Percentiles rank a stretch among this genome's conserved stretches.
These are phyloP conservation scores for Drosophila atroscutellata DNA, from an alignment of 2,888 invertebrate genomes.

Conservation along the genomic window DNA sequence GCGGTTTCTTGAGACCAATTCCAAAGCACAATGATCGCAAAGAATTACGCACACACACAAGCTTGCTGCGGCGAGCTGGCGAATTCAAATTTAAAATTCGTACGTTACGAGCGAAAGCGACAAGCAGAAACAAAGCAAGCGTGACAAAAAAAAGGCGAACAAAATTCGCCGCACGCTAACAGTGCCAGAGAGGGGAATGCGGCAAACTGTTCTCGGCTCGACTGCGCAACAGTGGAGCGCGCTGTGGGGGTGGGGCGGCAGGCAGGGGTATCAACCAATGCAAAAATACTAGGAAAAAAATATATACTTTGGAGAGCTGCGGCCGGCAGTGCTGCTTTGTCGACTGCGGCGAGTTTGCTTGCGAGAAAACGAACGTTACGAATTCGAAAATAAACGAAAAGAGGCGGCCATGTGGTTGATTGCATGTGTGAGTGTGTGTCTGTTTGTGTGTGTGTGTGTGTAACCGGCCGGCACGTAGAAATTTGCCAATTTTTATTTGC, in stretches of 20 bases:
- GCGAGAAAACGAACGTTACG: conserved; percentile 63
- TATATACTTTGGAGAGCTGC: conserved; percentile 35
- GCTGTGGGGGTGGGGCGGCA: neutral
- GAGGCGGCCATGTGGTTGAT: conserved; percentile 16
- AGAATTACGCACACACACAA: conserved; percentile 9
- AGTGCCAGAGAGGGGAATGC: conserved; percentile 12
- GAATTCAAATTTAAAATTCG: conserved; percentile 60
- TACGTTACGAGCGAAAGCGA: conserved; percentile 59
- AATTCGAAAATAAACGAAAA: conserved; percentile 59
- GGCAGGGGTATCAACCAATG: conserved; percentile 45
- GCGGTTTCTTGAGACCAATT: conserved; percentile 37
- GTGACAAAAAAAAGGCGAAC: conserved; percentile 27
- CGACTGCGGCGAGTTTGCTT: conserved; percentile 54
- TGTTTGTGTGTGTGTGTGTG: conserved; percentile 28
- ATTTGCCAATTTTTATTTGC: conserved; percentile 14
- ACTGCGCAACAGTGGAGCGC: conserved; percentile 10
- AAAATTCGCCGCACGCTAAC: conserved; percentile 16
- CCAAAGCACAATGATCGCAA: conserved; percentile 64
- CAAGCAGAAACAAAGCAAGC: conserved; percentile 36
- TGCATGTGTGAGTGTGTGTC: neutral
- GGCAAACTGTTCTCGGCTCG: conserved; percentile 38
- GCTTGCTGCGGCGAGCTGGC: conserved; percentile 20
- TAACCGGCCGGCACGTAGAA: conserved; percentile 66
- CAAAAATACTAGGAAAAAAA: conserved; percentile 68
- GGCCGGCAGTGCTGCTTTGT: conserved; percentile 51